These are phyloP conservation scores for Dynastes maya DNA, from an alignment of 2,888 invertebrate genomes.

Conservation along the genomic window DNA sequence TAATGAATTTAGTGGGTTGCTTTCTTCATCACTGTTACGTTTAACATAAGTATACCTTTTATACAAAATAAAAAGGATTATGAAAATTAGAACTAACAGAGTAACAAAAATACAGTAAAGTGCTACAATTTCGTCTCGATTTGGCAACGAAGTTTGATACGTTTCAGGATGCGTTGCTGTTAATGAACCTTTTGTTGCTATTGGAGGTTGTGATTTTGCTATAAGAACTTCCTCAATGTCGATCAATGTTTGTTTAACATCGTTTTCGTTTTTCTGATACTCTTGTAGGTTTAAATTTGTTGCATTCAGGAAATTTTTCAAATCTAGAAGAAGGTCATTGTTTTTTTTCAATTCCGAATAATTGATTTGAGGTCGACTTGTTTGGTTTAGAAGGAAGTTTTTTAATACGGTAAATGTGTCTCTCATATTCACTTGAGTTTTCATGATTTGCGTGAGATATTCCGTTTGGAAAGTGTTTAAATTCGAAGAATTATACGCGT, in stretches of 20 bases:
- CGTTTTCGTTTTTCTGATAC: not conserved
- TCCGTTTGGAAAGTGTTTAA: not conserved
- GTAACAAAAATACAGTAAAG: slow-evolving; percentile 24
- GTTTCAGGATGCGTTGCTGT: slow-evolving; percentile 4
- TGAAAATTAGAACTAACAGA: not conserved
- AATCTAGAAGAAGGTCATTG: not conserved
- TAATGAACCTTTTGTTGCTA: not conserved
- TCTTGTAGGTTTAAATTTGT: slow-evolving; percentile 4
- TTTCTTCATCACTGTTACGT: not conserved
- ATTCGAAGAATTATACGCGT: slow-evolving; percentile 1
- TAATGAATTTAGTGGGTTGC: slow-evolving; percentile 1
- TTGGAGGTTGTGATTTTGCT: not conserved
- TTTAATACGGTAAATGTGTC: slow-evolving; percentile 1
- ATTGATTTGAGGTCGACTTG: not conserved
- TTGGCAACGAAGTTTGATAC: not conserved
- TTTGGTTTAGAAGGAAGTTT: not conserved
- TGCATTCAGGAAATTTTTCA: slow-evolving; percentile 1
- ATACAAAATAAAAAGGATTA: not conserved
- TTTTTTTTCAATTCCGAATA: not conserved
- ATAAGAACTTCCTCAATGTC: not conserved
- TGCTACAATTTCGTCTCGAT: slow-evolving; percentile 1
- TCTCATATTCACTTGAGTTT: not conserved
- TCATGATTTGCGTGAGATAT: slow-evolving; percentile 13
- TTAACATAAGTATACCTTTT: not conserved
- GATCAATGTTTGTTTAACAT: slow-evolving; percentile 2